phyloP scores from a whole-genome alignment of 2,797 vertebrate species.

The Enteromius treurensis region DNA sequence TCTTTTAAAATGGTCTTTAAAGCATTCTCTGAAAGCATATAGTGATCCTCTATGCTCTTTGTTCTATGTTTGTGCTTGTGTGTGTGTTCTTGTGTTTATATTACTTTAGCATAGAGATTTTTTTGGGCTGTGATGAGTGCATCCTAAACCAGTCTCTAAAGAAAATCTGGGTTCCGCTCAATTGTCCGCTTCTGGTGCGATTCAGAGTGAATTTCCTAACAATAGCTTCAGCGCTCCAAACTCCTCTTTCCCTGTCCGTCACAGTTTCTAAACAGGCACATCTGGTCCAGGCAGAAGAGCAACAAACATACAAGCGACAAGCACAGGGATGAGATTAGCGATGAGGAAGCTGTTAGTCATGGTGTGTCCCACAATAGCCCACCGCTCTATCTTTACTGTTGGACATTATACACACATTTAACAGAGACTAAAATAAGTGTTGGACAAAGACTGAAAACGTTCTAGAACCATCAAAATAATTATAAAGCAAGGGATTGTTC shows the following conservation, averaged over 20 bases:
- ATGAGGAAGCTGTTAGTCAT: slow-evolving; percentile 56
- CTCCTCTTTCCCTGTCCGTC: slow-evolving; percentile 39
- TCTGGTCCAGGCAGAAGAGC: slow-evolving; percentile 43
- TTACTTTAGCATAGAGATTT: slow-evolving; percentile 1
- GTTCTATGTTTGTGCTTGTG: background rate
- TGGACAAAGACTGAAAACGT: background rate
- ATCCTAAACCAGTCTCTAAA: slow-evolving; percentile 32
- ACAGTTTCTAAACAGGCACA: slow-evolving; percentile 48
- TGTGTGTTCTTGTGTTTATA: background rate
- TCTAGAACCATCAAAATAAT: background rate
- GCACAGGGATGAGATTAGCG: slow-evolving; percentile 39
- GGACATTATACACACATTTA: slow-evolving; percentile 25
- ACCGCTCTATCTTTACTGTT: background rate
- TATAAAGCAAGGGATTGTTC: background rate
- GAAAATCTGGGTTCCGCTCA: slow-evolving; percentile 42
- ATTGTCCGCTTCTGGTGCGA: slow-evolving; percentile 55
- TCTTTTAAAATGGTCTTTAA: slow-evolving; percentile 5
- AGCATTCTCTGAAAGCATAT: background rate
- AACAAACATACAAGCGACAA: slow-evolving; percentile 18
- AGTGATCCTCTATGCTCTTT: background rate
- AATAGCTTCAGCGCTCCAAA: slow-evolving; percentile 50
- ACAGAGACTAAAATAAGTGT: background rate
- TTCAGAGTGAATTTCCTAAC: slow-evolving; percentile 64
- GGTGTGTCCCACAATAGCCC: slow-evolving; percentile 48
- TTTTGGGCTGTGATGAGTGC: slow-evolving; percentile 18